phyloP scores from a whole-genome alignment of 2,888 invertebrate species.

The Drosophila melanosoma region DNA sequence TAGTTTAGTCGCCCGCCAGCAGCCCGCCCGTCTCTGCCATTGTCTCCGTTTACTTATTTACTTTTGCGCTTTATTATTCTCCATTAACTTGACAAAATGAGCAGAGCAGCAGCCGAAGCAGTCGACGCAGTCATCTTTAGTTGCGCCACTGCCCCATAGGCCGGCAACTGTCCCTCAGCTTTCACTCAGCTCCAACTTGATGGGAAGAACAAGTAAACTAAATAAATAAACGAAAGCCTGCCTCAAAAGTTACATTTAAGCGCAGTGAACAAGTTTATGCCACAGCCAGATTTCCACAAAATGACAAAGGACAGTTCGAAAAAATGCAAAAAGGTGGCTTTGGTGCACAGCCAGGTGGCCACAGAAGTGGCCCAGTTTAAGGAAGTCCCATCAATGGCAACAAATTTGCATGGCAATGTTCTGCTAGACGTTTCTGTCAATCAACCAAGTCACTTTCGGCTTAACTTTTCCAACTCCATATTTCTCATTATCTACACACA shows the following conservation, averaged over 20 bases:
- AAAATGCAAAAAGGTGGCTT: constrained; percentile 11
- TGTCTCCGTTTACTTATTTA: constrained; percentile 77
- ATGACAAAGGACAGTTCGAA: constrained; percentile 2
- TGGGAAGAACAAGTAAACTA: constrained; percentile 24
- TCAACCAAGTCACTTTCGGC: constrained; percentile 40
- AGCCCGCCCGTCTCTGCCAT: constrained; percentile 20
- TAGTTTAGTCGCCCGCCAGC: constrained; percentile 22
- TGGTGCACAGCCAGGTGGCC: constrained; percentile 10
- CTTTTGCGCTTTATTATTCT: constrained; percentile 81
- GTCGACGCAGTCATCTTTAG: constrained; percentile 22
- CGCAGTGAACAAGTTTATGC: constrained; percentile 23
- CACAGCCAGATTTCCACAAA: constrained; percentile 10
- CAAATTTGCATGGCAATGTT: constrained; percentile 11
- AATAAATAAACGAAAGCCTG: constrained; percentile 33
- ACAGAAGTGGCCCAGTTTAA: constrained; percentile 7
- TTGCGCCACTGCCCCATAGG: constrained; percentile 28
- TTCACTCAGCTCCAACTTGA: constrained; percentile 9
- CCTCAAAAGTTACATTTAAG: constrained; percentile 45
- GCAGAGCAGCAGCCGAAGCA: constrained; percentile 31
- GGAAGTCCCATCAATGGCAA: constrained; percentile 2
- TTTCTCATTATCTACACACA: constrained; percentile 8
- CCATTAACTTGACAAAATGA: constrained; percentile 80
- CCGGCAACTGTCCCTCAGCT: constrained; percentile 32
- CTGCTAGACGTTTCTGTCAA: constrained; percentile 31
- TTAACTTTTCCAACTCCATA: constrained; percentile 21